phyloP scores from a whole-genome alignment of 2,797 vertebrate genomes.

The Petrocephalus schoutedeni region DNA sequence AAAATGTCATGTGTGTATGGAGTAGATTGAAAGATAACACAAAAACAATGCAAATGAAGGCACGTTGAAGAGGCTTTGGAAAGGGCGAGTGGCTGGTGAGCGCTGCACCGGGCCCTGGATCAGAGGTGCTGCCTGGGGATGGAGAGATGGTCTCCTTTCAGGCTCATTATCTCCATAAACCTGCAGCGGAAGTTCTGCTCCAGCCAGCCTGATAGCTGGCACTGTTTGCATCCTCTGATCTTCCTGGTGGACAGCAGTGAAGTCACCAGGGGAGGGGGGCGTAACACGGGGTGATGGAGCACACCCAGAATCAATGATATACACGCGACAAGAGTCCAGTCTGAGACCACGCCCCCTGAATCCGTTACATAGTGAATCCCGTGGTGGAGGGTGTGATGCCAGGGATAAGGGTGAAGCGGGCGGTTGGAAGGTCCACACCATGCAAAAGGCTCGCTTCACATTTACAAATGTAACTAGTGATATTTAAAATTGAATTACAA shows the following conservation, averaged over 20 bases:
- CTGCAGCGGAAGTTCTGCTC: neutral
- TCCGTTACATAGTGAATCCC: neutral
- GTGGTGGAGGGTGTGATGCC: neutral
- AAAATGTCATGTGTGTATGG: neutral
- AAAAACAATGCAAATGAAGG: slow-evolving; percentile 8
- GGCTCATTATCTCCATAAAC: neutral
- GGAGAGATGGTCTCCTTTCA: neutral
- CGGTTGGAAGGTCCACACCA: neutral
- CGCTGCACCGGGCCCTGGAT: neutral
- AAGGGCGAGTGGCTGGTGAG: neutral
- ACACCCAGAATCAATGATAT: neutral
- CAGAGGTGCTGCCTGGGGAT: neutral
- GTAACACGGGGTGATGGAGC: neutral
- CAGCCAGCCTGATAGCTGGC: neutral
- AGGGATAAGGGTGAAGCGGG: neutral
- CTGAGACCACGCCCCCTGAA: neutral
- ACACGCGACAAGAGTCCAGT: neutral
- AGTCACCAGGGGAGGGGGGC: neutral
- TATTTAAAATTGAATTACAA: neutral
- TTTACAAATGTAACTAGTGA: neutral
- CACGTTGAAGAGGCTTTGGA: neutral
- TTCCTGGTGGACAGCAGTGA: neutral
- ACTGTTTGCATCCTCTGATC: neutral
- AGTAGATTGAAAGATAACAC: slow-evolving; percentile 3
- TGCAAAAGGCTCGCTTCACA: neutral